Base-by-base conservation (phyloP, 1,140 invertebrate genomes). In the Caenorhabditis tropicalis region DNA sequence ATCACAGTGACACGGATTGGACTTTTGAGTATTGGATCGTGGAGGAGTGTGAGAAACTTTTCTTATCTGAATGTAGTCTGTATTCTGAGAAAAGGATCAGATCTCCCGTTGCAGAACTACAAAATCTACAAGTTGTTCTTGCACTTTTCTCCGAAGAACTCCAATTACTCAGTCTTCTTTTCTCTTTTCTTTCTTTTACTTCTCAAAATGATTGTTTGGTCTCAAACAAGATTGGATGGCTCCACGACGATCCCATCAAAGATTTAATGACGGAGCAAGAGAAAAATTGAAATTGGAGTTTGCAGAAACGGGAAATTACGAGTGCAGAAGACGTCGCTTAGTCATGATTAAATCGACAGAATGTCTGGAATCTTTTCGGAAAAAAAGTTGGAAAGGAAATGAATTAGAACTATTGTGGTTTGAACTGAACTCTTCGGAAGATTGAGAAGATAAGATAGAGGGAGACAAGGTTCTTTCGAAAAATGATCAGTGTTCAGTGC, bases 341-440 rank as follows among this genome's bases (percentile, higher is more conserved):
- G 36, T 43, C 36, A 74, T 74, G 65, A 74, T 74, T 43, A 74
- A 3, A 74, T 43, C 12, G 39, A 6, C 39, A 6, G 39, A 70
- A 36, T 70, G 60, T 70, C 60, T 70, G 65, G 9, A 74, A 43
- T 2, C 1, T 74, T 43, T 10, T 43, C 4, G 19, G 29, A 60
- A 60, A 24, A 2, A 7, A 33, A 60, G 16, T 43, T 33, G 2
- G 36, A 74, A 10, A 31, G 36, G 36, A 74, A 74, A 74, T 74
- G 65, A 19, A 31, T 21, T 74, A 43, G 21, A 74, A 74, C 65
- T 74, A 43, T 74, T 74, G 65, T 74, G 65, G 65, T 74, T 74
- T 74, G 65, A 24, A 21, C 5, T 51, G 48, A 19, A 51, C 53
- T 10, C 19, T 56, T 24, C 24, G 29, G 21, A 56, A 56, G 53